phyloP scores from a whole-genome alignment of 2,888 invertebrate genomes.

The Agrotis exclamationis region DNA sequence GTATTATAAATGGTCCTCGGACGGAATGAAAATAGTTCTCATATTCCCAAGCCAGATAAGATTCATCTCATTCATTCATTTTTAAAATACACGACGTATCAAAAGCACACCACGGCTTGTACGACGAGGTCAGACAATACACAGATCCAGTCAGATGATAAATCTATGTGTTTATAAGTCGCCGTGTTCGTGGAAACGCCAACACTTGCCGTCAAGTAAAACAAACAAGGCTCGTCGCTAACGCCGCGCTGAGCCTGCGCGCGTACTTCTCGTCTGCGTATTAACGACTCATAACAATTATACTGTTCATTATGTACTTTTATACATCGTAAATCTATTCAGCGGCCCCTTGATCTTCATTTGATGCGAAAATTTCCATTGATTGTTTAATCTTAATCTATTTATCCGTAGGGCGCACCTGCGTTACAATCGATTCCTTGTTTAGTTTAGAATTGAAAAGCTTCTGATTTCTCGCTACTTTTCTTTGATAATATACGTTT shows the following conservation, averaged over 20 bases:
- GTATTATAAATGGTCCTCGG: too few relatives aligned
- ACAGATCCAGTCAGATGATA: constrained; percentile 55
- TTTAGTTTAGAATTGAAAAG: constrained; percentile 42
- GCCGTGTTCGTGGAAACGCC: constrained; percentile 59
- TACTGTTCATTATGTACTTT: constrained; percentile 64
- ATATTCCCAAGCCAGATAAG: constrained; percentile 22
- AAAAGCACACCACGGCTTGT: constrained; percentile 35
- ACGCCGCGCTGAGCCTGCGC: constrained; percentile 23
- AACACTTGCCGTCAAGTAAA: constrained; percentile 63
- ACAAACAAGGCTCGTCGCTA: constrained; percentile 54
- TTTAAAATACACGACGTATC: constrained; percentile 37
- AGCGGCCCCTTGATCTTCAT: constrained; percentile 53
- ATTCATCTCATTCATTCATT: constrained; percentile 34
- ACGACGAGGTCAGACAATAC: constrained; percentile 47
- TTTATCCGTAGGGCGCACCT: constrained; percentile 52
- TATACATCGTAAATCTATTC: constrained; percentile 61
- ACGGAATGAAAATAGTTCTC: constrained; percentile 3
- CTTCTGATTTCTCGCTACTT: constrained; percentile 18
- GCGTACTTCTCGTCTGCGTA: constrained; percentile 56
- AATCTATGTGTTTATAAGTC: constrained; percentile 63
- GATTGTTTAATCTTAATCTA: constrained; percentile 42
- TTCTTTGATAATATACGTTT: constrained; percentile 28
- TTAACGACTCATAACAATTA: constrained; percentile 68
- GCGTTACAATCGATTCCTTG: constrained; percentile 38
- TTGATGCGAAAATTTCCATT: constrained; percentile 42